These are phyloP conservation scores for Polyommatus iphigenia DNA, from an alignment of 2,888 invertebrate species.

Conservation along the genomic window DNA sequence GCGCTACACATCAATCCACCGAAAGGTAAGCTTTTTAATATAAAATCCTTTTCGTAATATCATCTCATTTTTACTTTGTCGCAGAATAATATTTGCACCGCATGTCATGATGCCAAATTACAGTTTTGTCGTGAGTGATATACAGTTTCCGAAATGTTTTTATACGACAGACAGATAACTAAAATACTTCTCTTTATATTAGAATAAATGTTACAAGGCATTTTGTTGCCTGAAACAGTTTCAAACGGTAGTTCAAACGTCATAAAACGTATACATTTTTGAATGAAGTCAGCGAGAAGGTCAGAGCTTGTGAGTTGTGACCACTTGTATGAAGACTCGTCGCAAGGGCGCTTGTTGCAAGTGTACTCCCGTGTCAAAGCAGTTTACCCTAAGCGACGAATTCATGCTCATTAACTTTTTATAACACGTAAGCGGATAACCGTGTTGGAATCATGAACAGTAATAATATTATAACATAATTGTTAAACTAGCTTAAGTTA, in stretches of 20 bases:
- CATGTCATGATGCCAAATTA: not conserved
- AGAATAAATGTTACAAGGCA: not conserved
- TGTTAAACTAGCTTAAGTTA: no score
- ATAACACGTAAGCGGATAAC: not conserved
- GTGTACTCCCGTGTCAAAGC: conserved; percentile 13
- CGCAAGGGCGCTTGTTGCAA: conserved; percentile 24
- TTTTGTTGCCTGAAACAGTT: not conserved
- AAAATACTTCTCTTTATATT: not conserved
- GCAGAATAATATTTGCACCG: not conserved
- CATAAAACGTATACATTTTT: conserved; percentile 13
- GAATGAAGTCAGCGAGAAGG: conserved; percentile 6
- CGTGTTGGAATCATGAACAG: not conserved
- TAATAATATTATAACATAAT: not conserved
- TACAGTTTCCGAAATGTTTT: not conserved
- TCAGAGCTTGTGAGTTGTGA: conserved; percentile 26
- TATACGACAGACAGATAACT: not conserved
- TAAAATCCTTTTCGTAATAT: not conserved
- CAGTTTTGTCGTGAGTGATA: not conserved
- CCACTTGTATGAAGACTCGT: conserved; percentile 13
- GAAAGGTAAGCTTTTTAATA: conserved; percentile 87
- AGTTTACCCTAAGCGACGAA: conserved; percentile 18
- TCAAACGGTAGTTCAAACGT: not conserved
- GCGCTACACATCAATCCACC: conserved; percentile 96
- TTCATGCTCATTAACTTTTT: conserved; percentile 18
- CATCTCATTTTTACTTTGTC: not conserved